These are phyloP conservation scores for Grus americana DNA, from an alignment of 2,113 vertebrate species.

Conservation along the genomic window DNA sequence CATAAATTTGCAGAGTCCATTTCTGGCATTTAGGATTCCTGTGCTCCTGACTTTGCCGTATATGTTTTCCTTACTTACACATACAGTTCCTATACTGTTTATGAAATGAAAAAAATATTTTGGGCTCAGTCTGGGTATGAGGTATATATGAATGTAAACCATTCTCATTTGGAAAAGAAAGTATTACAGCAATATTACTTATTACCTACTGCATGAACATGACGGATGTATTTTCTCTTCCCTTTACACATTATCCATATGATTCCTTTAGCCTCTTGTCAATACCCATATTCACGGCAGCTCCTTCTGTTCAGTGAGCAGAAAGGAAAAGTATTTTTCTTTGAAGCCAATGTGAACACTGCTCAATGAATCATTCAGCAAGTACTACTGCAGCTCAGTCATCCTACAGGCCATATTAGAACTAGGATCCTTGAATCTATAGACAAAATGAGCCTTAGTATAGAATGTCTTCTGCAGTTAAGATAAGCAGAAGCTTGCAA, in stretches of 20 bases:
- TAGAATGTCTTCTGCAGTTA: constrained; percentile 6
- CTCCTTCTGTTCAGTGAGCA: constrained; percentile 53
- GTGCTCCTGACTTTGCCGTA: background rate
- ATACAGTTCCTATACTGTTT: background rate
- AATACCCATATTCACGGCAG: constrained; percentile 38
- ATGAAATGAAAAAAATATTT: background rate
- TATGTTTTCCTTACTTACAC: background rate
- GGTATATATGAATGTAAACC: background rate
- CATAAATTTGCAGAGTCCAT: background rate
- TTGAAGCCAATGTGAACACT: constrained; percentile 47
- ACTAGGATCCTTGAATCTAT: constrained; percentile 32
- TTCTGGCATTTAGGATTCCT: background rate
- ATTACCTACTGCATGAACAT: background rate
- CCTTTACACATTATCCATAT: constrained; percentile 13
- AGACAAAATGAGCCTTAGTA: constrained; percentile 37
- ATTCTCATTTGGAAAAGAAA: background rate
- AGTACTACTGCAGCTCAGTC: constrained; percentile 34
- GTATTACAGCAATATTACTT: background rate
- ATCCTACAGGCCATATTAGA: constrained; percentile 26
- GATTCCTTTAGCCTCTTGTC: constrained; percentile 29
- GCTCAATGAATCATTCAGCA: constrained; percentile 68
- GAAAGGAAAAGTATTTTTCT: constrained; percentile 56
- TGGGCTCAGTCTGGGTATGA: background rate
- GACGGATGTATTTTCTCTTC: constrained; percentile 12
- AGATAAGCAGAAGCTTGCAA: constrained; percentile 51